Percentiles rank a stretch among this genome's conserved stretches.
These are phyloP conservation scores for Lepilemur septentrionalis DNA, from an alignment of 2,797 vertebrate species.

Conservation along the genomic window DNA sequence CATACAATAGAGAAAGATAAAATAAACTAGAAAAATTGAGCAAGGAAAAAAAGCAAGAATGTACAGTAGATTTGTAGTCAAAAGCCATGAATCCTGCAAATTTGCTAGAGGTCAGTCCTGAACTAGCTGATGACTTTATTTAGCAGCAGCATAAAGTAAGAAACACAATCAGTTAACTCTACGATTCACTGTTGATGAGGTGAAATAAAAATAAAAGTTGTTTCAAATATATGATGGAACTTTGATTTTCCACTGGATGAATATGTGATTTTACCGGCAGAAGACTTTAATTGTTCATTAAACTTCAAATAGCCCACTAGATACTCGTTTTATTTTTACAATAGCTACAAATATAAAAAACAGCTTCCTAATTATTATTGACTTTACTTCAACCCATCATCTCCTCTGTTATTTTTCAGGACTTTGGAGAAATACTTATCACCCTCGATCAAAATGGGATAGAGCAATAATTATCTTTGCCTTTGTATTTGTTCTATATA, in stretches of 20 bases:
- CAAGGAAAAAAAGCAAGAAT: background rate
- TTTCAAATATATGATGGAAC: background rate
- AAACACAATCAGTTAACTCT: background rate
- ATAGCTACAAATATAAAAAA: conserved; percentile 1
- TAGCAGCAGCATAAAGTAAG: background rate
- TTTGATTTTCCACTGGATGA: background rate
- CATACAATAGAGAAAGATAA: background rate
- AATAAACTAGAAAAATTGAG: background rate
- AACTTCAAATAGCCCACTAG: background rate
- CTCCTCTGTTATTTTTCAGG: background rate
- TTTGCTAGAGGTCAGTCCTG: background rate
- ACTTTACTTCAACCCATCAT: conserved; percentile 4
- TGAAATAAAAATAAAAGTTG: conserved; percentile 10
- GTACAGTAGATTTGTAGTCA: background rate
- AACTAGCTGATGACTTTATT: background rate
- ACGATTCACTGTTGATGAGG: background rate
- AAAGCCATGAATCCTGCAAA: background rate
- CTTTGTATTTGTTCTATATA: background rate
- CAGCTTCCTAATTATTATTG: background rate
- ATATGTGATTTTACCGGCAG: background rate
- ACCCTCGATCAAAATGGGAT: background rate
- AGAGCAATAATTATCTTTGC: background rate
- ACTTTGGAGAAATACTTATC: background rate
- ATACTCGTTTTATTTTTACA: conserved; percentile 27
- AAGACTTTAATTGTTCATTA: conserved; percentile 20